phyloP scores from a whole-genome alignment of 2,113 vertebrate genomes.

The Tretioscincus oriximinensis region DNA sequence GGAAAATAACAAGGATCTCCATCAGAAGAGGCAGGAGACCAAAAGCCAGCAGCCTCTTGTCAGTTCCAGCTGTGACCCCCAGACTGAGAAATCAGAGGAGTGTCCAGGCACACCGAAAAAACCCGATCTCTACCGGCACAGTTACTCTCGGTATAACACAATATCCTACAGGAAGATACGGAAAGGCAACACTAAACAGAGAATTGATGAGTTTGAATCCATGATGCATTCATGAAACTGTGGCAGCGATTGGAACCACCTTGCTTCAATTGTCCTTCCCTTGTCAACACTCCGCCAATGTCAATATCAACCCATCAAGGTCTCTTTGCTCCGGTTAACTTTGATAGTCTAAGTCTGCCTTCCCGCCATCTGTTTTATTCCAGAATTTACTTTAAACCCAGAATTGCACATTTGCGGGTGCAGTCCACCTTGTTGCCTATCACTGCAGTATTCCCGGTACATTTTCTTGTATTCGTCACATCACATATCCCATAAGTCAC shows the following conservation, averaged over 20 bases:
- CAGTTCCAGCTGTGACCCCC: slow-evolving; percentile 58
- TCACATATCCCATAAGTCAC: too few species aligned
- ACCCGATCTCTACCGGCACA: slow-evolving; percentile 79
- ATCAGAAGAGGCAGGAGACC: slow-evolving; percentile 35
- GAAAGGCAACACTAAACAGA: slow-evolving; percentile 91
- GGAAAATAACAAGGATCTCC: slow-evolving; percentile 41
- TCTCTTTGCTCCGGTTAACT: slow-evolving; percentile 1
- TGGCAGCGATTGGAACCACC: neutral
- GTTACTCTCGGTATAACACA: slow-evolving; percentile 85
- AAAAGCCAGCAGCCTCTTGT: slow-evolving; percentile 27
- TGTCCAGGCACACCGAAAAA: slow-evolving; percentile 61
- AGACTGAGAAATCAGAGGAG: slow-evolving; percentile 61
- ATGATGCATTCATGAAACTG: slow-evolving; percentile 83
- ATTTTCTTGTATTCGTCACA: too few species aligned
- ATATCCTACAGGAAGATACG: slow-evolving; percentile 92
- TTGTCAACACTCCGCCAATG: neutral
- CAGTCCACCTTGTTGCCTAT: too few species aligned
- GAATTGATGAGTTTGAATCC: slow-evolving; percentile 90
- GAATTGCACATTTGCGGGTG: too few species aligned
- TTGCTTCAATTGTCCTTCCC: neutral
- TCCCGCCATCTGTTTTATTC: too few species aligned
- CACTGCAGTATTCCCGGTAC: too few species aligned
- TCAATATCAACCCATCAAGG: slow-evolving; percentile 8
- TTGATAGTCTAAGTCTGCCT: slow-evolving; percentile 3
- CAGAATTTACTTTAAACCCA: too few species aligned